Conservation (phyloP, 1,140 invertebrate genomes). For the Sycophila sp. region DNA sequence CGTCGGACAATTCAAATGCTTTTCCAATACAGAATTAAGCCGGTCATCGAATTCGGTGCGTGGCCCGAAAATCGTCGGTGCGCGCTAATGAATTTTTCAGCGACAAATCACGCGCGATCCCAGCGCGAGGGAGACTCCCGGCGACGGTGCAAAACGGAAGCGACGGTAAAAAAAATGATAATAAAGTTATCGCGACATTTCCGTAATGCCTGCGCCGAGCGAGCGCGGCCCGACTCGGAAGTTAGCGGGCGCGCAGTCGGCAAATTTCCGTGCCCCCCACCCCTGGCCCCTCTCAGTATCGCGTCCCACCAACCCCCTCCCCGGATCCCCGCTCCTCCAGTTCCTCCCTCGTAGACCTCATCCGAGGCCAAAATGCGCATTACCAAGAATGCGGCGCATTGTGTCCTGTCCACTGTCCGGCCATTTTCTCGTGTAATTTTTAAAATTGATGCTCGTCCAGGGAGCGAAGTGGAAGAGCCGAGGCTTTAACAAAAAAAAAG, state of each 20-base stretch:
- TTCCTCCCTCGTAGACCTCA: neutral
- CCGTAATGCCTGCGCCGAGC: neutral
- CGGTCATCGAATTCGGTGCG: neutral
- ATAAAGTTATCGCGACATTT: slow-evolving; percentile 22
- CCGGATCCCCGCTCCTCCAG: no score
- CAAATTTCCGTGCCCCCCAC: slow-evolving; percentile 19
- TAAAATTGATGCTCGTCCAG: neutral
- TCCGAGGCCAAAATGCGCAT: neutral
- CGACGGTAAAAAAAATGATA: slow-evolving; percentile 20
- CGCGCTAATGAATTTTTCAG: slow-evolving; percentile 1
- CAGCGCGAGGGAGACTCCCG: neutral
- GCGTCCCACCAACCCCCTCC: no score
- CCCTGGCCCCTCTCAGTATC: no score
- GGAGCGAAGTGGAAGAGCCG: no score
- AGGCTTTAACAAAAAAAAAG: neutral
- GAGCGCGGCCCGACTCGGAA: neutral
- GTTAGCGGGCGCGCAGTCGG: neutral
- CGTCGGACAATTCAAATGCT: neutral
- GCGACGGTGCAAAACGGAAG: no score
- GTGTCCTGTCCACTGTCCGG: no score
- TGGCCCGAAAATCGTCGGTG: neutral
- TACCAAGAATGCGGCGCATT: neutral
- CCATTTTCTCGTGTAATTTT: neutral
- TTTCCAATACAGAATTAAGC: neutral
- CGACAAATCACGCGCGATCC: neutral